These are phyloP conservation scores for Micromys minutus DNA, from an alignment of 2,113 vertebrate genomes.

Conservation along the genomic window DNA sequence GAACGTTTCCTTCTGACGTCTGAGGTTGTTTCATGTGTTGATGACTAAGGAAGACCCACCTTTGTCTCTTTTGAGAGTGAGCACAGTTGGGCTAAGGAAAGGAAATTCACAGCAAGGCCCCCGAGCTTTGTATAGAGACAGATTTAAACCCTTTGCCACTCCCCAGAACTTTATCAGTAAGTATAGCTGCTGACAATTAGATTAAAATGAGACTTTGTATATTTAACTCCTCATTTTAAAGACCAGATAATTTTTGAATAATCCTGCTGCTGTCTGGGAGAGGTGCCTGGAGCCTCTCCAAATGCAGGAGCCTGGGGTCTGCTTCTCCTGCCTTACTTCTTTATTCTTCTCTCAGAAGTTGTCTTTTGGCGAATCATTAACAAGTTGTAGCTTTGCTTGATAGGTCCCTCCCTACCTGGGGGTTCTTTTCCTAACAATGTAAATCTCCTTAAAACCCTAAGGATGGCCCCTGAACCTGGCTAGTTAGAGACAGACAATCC, in stretches of 20 bases:
- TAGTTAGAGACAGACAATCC: neutral
- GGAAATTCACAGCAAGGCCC: too few relatives aligned
- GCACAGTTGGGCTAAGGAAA: neutral
- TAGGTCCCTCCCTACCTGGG: neutral
- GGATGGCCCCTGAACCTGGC: neutral
- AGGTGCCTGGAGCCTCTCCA: neutral
- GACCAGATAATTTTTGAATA: neutral
- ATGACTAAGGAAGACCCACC: neutral
- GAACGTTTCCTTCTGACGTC: neutral
- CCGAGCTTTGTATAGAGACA: neutral
- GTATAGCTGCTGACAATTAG: neutral
- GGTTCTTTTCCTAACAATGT: neutral
- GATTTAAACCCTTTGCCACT: neutral
- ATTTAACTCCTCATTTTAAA: neutral
- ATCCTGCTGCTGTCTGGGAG: neutral
- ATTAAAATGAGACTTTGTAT: neutral
- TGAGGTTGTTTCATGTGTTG: neutral
- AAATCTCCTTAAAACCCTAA: slow-evolving; percentile 6
- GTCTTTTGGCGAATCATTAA: neutral
- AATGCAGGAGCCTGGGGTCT: neutral
- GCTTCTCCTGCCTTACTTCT: neutral
- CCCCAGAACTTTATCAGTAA: neutral
- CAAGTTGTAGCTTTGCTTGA: slow-evolving; percentile 10
- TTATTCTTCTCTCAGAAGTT: neutral
- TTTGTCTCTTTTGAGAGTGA: slow-evolving; percentile 13